Base-by-base conservation (phyloP, 1,140 invertebrate genomes). In the Drosophila arawakana region DNA sequence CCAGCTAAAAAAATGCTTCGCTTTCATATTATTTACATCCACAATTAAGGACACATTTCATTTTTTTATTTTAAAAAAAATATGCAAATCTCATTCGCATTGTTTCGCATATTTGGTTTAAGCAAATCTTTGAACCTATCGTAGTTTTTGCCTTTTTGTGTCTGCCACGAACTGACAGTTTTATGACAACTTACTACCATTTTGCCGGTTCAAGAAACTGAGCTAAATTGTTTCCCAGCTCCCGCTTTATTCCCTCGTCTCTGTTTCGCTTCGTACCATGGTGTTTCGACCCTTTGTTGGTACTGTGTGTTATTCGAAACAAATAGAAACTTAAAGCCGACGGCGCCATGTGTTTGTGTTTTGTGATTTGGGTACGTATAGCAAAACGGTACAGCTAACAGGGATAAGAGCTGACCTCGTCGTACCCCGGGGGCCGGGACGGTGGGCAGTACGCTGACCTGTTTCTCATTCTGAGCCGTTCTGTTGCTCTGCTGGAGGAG, bases 121-220 rank as follows among this genome's bases (percentile, higher is more conserved):
- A 61, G 34, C 47, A 60, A 61, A 73, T 69, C 71, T 69, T 61
- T 61, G 65, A 73, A 41, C 83, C 76, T 73, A 83, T 89, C 80
- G 73, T 50, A 86, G 71, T 70, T 65, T 76, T 76, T 37, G 63
- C 39, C 35, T 67, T 66, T 66, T 60, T 55, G 30, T 58, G 76
- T 70, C 68, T 75, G 68, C 57, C 46, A 71, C 72, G 61, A 74
- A 78, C 67, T 88, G 83, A 83, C 83, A 88, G 86, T 70, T 83
- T 83, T 88, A 88, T 83, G 84, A 78, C 73, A 89, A 80, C 61
- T 60, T 62, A 50, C 49, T 49, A 50, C 66, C 58, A 35, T 61
- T 30, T 70, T 59, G 46, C 25, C 57, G 55, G 65, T 62, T 74
- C 58, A 74, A 69, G 49, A 41, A 72, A 66, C 54, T 72, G 13